A percentile compares a stretch with the other conserved stretches of the same genome.
These are phyloP conservation scores for Caenorhabditis virilis DNA, from an alignment of 2,888 invertebrate genomes.

Conservation along the genomic window DNA sequence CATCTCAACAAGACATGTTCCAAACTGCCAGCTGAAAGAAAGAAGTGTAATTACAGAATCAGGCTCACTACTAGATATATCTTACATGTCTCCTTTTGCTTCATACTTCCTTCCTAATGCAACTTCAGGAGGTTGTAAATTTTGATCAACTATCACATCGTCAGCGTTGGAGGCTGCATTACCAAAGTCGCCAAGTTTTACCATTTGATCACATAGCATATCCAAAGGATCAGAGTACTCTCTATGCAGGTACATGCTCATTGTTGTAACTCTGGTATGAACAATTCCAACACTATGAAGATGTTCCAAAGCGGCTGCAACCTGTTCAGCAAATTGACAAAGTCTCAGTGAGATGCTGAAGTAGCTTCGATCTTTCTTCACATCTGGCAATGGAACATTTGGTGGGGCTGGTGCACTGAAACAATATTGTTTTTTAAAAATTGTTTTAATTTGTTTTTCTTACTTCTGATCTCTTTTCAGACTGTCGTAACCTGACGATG, in stretches of 20 bases:
- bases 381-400: too few species aligned
- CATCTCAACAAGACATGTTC: slow-evolving; percentile 42
- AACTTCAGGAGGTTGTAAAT: slow-evolving; percentile 41
- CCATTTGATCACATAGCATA: slow-evolving; percentile 42
- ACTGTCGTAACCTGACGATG: slow-evolving; percentile 45
- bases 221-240: slow-evolving; percentile 38
- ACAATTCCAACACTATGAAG: slow-evolving; percentile 34
- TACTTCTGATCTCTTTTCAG: slow-evolving; percentile 17
- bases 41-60: too few species aligned
- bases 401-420: too few species aligned
- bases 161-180: slow-evolving; percentile 13
- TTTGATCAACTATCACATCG: slow-evolving; percentile 21
- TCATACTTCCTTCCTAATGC: slow-evolving; percentile 35
- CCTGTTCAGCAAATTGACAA: slow-evolving; percentile 40
- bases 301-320: slow-evolving; percentile 34
- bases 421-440: neutral
- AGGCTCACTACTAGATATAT: too few species aligned
- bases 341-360: slow-evolving; percentile 16
- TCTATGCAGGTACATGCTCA: slow-evolving; percentile 33
- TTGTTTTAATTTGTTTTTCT: neutral
- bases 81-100: slow-evolving; percentile 40
- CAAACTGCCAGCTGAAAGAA: slow-evolving; percentile 40
- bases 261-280: slow-evolving; percentile 35
- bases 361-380: neutral
- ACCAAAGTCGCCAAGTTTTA: slow-evolving; percentile 45